These are phyloP conservation scores for Mesodorylaimus sp. DNA, from an alignment of 2,888 invertebrate species.

Conservation along the genomic window DNA sequence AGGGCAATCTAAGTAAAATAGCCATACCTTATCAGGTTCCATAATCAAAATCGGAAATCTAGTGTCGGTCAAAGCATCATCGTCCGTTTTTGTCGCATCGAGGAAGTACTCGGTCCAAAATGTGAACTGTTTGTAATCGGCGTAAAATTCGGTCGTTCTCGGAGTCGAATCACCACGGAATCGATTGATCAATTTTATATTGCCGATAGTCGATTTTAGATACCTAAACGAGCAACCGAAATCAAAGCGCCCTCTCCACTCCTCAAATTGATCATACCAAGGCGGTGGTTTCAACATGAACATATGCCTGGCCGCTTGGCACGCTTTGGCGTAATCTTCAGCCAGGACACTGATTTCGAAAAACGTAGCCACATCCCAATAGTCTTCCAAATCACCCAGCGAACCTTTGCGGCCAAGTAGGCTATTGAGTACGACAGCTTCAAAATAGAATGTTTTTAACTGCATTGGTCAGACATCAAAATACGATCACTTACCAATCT, in stretches of 20 bases:
- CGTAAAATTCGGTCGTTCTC: conserved; percentile 12
- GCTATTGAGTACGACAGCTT: conserved; percentile 78
- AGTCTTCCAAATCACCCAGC: conserved; percentile 71
- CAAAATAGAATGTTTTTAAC: not conserved
- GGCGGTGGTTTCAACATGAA: conserved; percentile 39
- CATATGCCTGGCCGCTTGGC: conserved; percentile 66
- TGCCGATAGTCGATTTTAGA: conserved; percentile 85
- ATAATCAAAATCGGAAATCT: conserved; percentile 44
- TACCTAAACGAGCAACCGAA: no score
- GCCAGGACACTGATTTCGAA: conserved; percentile 94
- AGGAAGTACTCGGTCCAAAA: conserved; percentile 98
- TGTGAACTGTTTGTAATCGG: conserved; percentile 43
- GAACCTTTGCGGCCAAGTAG: conserved; percentile 94
- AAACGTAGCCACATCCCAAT: conserved; percentile 99
- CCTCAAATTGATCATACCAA: no score
- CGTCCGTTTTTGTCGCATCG: conserved; percentile 58
- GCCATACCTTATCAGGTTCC: conserved; percentile 68
- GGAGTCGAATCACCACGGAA: conserved; percentile 44
- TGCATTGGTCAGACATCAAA: conserved; percentile 34
- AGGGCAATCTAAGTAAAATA: no score
- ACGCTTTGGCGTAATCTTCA: conserved; percentile 86
- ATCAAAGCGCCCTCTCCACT: no score
- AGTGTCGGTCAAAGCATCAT: conserved; percentile 13
- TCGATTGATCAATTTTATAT: conserved; percentile 70
- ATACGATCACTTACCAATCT: conserved; percentile 48